Base-by-base conservation (phyloP, 1,140 invertebrate species). In the Centruroides vittatus region DNA sequence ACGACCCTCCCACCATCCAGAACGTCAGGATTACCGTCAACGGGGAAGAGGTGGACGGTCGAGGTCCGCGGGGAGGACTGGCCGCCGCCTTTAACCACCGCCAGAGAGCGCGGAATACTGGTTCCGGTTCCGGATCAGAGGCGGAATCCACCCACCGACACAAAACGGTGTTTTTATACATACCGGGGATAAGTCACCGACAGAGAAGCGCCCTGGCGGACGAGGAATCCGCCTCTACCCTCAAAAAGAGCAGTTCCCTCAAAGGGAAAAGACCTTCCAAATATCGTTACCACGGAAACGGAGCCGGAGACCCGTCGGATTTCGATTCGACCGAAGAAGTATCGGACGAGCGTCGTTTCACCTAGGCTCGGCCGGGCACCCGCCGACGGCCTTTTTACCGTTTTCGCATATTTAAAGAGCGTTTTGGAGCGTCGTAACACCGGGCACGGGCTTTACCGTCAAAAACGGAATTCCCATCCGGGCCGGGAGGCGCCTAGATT, bases 71-170 rank as follows among this genome's bases (percentile, higher is more conserved):
- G n/a, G 63, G 63, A 13, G 63, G 63, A n/a, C 35, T 65, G 11
- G 63, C 63, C 23, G 60, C 60, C 12, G 63, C 63, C 2, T 61
- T 61, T 46, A 57, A 65, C 50, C 54, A 60, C 1, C 36, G 63
- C 34, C 63, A 65, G 49, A 65, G 59, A 47, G 63, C 63, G n/a
- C 34, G 63, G 35, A 65, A 60, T 35, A 61, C 59, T 35, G 61
- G 63, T 35, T 51, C 63, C 13, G 60, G 53, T 23, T 58, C 56
- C n/a, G 47, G 53, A 5, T 65, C 63, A 34, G 63, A 65, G 11
- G 61, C 57, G 47, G 63, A 65, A n/a, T 65, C 63, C 7, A 47
- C 58, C 7, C 51, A 54, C 9, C 35, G 36, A 11, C 57, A 58
- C 4, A 57, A 58, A 5, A 57, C 63, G 5, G 35, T 65, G 36